A percentile compares a stretch with the other conserved stretches of the same genome.
Evolutionary conservation across 2,113 vertebrate genomes (phyloP).

Genomic region (Felis catus): DNA sequence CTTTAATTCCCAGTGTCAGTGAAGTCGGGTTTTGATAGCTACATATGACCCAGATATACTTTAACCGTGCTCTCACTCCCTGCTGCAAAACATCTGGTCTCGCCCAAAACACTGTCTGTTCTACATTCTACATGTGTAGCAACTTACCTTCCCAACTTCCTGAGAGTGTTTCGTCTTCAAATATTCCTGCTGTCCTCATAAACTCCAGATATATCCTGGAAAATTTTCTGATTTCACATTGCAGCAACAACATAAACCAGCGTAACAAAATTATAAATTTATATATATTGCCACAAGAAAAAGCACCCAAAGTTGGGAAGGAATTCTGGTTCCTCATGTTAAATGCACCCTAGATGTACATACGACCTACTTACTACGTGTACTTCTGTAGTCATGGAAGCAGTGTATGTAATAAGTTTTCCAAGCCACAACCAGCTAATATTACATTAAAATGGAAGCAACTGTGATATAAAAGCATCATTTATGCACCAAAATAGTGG

Average conservation of each 20-base stretch:
- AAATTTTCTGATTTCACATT: not conserved
- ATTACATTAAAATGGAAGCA: not conserved
- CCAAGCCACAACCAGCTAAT: not conserved
- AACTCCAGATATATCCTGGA: not conserved
- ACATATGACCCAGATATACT: not conserved
- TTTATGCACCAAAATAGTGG: not conserved
- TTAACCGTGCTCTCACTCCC: not conserved
- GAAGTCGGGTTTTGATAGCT: not conserved
- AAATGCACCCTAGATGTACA: not conserved
- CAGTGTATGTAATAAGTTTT: not conserved
- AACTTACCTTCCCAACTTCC: not conserved
- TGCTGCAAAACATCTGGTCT: not conserved
- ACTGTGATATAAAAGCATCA: not conserved
- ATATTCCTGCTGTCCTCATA: not conserved
- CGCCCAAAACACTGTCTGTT: not conserved
- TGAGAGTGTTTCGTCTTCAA: not conserved
- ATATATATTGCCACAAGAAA: not conserved
- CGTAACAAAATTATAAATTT: not conserved
- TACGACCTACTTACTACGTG: not conserved
- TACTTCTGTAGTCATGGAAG: not conserved
- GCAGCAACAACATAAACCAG: not conserved
- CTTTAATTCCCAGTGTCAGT: not conserved
- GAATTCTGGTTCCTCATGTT: not conserved
- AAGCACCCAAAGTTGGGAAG: not conserved
- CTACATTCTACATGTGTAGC: not conserved